Percentiles rank a stretch among this genome's conserved stretches.
Evolutionary conservation across 1,140 invertebrate genomes (phyloP).

Genomic region (Cyclina sinensis): DNA sequence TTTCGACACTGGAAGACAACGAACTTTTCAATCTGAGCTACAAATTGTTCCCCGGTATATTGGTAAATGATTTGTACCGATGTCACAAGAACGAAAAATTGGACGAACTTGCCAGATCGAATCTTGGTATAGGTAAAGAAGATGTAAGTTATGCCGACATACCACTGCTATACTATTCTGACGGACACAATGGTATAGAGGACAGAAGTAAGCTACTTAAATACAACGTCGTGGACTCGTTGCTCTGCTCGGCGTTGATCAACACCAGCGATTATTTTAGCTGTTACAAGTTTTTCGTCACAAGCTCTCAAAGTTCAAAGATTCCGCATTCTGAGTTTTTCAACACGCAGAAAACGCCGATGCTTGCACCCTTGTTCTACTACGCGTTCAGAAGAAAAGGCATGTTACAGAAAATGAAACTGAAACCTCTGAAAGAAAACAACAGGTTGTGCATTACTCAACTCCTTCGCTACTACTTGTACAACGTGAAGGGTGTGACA

Average conservation of each 20-base stretch:
- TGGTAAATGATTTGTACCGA: background rate
- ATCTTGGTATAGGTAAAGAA: background rate
- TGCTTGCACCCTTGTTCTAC: background rate
- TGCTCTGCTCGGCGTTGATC: background rate
- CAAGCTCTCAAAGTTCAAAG: background rate
- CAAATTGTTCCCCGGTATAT: background rate
- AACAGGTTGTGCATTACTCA: background rate
- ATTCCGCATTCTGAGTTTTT: slow-evolving; percentile 14
- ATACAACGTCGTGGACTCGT: background rate
- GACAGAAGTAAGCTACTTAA: too few relatives aligned
- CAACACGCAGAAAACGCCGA: background rate
- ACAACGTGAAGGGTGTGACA: background rate
- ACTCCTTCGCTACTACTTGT: background rate
- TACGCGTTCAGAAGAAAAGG: background rate
- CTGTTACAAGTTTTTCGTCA: background rate
- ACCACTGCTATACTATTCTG: background rate
- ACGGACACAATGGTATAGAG: background rate
- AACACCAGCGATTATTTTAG: background rate
- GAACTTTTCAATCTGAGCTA: background rate
- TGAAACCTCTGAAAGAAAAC: background rate
- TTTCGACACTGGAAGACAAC: background rate
- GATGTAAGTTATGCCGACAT: background rate
- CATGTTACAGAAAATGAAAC: background rate
- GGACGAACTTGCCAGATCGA: background rate
- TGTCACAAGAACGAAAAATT: slow-evolving; percentile 19